Conservation (phyloP, 2,797 vertebrate genomes). For the Pseudochaenichthys georgianus region DNA sequence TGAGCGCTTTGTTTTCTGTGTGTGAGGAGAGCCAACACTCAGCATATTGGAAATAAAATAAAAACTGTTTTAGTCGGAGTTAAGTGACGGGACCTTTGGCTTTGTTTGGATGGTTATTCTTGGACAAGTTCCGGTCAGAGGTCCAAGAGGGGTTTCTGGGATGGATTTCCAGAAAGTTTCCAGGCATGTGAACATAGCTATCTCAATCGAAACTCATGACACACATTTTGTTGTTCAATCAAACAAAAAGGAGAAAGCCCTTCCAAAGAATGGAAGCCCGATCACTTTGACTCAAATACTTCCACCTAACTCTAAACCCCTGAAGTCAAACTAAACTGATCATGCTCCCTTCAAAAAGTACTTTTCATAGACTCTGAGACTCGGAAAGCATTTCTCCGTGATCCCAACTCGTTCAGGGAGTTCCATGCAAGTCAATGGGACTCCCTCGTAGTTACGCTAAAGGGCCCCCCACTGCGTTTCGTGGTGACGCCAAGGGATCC, state of each 20-base stretch:
- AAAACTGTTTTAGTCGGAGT: constrained; percentile 30
- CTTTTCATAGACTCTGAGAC: no score
- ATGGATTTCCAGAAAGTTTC: not conserved
- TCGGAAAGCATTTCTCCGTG: no score
- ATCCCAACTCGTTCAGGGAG: no score
- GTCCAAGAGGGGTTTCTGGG: not conserved
- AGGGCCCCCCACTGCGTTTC: no score
- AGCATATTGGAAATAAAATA: constrained; percentile 26
- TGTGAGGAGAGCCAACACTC: constrained; percentile 21
- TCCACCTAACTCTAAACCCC: no score
- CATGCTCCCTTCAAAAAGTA: no score
- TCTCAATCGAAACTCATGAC: not conserved
- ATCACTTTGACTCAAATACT: not conserved
- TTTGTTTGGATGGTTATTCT: not conserved
- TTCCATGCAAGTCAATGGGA: no score
- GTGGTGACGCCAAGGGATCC: no score
- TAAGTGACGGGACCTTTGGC: not conserved
- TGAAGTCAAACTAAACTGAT: no score
- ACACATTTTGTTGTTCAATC: no score
- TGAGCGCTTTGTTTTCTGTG: constrained; percentile 29
- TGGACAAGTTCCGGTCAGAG: not conserved
- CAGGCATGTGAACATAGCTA: not conserved
- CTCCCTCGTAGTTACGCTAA: no score
- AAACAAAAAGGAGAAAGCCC: not conserved
- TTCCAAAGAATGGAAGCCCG: not conserved